Evolutionary conservation across 2,797 vertebrate species (phyloP).

Genomic region (Salmo trutta): DNA sequence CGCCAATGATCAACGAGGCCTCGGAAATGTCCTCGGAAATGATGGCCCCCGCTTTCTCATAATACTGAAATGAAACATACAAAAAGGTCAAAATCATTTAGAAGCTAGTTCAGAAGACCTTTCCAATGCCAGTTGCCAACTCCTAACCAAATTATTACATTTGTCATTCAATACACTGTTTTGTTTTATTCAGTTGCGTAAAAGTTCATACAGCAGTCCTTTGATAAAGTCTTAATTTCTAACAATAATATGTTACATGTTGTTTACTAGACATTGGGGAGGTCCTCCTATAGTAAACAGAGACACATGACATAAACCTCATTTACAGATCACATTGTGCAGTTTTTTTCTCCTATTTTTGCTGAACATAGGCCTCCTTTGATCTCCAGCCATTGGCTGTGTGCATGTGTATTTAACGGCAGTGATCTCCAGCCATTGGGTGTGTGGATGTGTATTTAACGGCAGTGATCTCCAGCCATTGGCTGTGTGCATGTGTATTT

Average conservation of each 20-base stretch:
- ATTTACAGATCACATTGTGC: not conserved
- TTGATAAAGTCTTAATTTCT: not conserved
- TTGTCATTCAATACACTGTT: not conserved
- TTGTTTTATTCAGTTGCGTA: not conserved
- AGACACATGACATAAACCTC: not conserved
- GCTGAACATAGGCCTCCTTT: not conserved
- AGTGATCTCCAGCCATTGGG: not conserved
- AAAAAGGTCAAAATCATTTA: not conserved
- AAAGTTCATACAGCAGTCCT: too few relatives aligned
- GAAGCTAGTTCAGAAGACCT: not conserved
- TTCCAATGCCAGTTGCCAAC: not conserved
- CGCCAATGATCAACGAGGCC: conserved; percentile 91
- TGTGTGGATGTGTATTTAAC: not conserved
- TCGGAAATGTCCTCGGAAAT: conserved; percentile 94
- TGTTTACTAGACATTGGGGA: not conserved
- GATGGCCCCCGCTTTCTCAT: conserved; percentile 88
- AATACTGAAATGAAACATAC: conserved; percentile 75
- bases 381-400: not conserved
- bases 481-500: not conserved
- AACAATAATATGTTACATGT: not conserved
- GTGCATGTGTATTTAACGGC: not conserved
- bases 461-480: not conserved
- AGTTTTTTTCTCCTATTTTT: not conserved
- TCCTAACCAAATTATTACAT: not conserved
- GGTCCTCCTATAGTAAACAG: not conserved